Conservation (phyloP, 1,140 invertebrate species). For the Archivesica marissinica region DNA sequence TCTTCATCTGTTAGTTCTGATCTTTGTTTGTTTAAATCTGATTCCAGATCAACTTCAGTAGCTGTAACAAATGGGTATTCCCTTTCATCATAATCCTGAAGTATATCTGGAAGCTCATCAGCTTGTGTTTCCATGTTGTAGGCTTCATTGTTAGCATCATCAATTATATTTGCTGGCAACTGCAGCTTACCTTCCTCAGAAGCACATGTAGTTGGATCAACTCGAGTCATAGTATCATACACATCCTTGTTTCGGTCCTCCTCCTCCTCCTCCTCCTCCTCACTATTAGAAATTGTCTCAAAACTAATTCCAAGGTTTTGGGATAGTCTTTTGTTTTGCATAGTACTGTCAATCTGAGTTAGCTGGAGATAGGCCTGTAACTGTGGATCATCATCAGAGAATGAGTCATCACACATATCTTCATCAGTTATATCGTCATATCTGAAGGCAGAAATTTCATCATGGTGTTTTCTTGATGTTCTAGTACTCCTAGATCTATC, state of each 20-base stretch:
- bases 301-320: background rate
- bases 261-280: background rate
- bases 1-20: background rate
- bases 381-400: constrained; percentile 15
- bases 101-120: constrained; percentile 28
- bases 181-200: background rate
- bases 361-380: background rate
- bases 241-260: background rate
- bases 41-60: background rate
- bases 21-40: background rate
- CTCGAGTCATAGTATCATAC: background rate
- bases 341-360: background rate
- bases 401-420: background rate
- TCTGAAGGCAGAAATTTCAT: too few species aligned
- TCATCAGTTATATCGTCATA: too few species aligned
- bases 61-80: background rate
- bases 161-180: background rate
- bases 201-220: background rate
- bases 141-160: constrained; percentile 4
- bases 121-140: background rate
- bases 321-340: background rate
- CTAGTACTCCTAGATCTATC: too few species aligned
- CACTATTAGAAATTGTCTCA: background rate
- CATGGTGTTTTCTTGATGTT: too few species aligned
- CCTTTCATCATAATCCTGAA: background rate